Percentiles rank a stretch among this genome's conserved stretches.
Evolutionary conservation across 2,888 invertebrate species (phyloP).

Genomic region (Atherix ibis): DNA sequence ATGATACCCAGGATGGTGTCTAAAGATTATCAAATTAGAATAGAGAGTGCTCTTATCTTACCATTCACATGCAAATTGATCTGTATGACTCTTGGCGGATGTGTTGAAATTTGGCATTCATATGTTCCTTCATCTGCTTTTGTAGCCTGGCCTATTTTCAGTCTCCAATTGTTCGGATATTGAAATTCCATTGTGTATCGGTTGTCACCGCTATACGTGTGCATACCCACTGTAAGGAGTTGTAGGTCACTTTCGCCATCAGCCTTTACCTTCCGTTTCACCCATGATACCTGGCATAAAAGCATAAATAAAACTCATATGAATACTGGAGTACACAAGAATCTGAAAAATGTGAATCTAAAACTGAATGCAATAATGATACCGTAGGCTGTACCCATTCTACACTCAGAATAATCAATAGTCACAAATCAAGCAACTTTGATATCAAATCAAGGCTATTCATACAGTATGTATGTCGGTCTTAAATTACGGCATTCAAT

Average conservation of each 20-base stretch:
- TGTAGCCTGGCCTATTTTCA: constrained; percentile 36
- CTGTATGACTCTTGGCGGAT: constrained; percentile 38
- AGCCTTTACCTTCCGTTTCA: constrained; percentile 41
- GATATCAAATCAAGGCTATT: too few relatives aligned
- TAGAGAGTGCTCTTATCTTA: constrained; percentile 18
- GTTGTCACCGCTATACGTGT: constrained; percentile 49
- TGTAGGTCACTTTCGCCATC: constrained; percentile 43
- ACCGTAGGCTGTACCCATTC: too few relatives aligned
- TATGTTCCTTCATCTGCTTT: constrained; percentile 38
- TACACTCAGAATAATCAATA: too few relatives aligned
- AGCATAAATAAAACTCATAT: neutral
- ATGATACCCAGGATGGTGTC: too few relatives aligned
- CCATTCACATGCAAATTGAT: constrained; percentile 36
- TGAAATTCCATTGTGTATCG: constrained; percentile 40
- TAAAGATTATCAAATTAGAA: too few relatives aligned
- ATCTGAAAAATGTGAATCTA: constrained; percentile 2
- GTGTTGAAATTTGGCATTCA: constrained; percentile 39
- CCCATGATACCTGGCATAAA: constrained; percentile 48
- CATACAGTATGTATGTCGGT: too few relatives aligned
- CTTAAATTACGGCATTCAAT: too few relatives aligned
- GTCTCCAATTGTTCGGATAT: constrained; percentile 41
- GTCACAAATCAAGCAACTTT: too few relatives aligned
- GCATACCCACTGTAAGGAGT: constrained; percentile 47
- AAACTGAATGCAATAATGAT: too few relatives aligned
- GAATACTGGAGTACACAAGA: neutral